phyloP scores from a whole-genome alignment of 2,113 vertebrate species.

The Oryzias melastigma region DNA sequence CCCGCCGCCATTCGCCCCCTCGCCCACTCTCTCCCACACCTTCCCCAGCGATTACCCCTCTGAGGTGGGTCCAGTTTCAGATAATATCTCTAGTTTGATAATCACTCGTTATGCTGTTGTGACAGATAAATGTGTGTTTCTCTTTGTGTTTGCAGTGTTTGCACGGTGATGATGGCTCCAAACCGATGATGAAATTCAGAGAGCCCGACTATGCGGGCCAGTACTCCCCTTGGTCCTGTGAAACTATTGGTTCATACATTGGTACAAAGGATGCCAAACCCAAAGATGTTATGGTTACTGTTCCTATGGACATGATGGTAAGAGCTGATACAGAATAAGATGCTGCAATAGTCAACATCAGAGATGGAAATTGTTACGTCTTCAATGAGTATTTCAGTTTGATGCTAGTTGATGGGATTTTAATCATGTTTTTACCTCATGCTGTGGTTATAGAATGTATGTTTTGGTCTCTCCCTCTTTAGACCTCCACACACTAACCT shows the following conservation, averaged over 20 bases:
- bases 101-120: background rate
- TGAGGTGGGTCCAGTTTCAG: slow-evolving; percentile 76
- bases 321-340: background rate
- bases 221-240: slow-evolving; percentile 99
- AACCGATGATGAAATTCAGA: slow-evolving; percentile 87
- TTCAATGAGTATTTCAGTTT: too few species aligned
- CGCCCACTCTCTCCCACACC: slow-evolving; percentile 87
- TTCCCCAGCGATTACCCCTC: slow-evolving; percentile 84
- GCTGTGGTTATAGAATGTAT: too few species aligned
- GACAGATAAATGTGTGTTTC: background rate
- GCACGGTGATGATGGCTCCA: slow-evolving; percentile 89
- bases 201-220: slow-evolving; percentile 91
- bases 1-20: slow-evolving; percentile 93
- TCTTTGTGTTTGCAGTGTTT: slow-evolving; percentile 35
- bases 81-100: background rate
- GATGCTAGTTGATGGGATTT: too few species aligned
- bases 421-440: too few species aligned
- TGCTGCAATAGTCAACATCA: background rate
- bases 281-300: slow-evolving; percentile 89
- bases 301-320: slow-evolving; percentile 91
- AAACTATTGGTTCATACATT: slow-evolving; percentile 98
- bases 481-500: background rate
- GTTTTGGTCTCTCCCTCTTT: background rate
- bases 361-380: background rate
- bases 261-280: slow-evolving; percentile 97